Evolutionary conservation across 2,888 invertebrate genomes (phyloP), one percentile per base, ranked within the genome.

Genomic region (Ischnura elegans): DNA sequence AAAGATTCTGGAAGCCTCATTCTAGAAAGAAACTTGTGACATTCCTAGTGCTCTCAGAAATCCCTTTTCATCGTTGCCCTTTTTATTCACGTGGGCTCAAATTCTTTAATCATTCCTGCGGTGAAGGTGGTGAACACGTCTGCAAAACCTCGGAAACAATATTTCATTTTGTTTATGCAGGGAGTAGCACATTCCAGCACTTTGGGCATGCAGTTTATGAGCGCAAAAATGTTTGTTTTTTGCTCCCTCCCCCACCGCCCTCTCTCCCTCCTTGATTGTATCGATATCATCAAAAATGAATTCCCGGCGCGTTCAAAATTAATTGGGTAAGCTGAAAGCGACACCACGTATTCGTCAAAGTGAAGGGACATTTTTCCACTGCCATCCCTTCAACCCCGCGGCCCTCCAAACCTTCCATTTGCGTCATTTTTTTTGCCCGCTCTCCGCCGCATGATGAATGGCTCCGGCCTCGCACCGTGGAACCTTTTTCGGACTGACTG

Each of bases 201-300:
- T 90, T 66, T n/a, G n/a, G 25, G 55, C 90, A 25, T 42, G 19
- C 42, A 36, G 51, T 87, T 87, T 42, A 87, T 55, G 87, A 43
- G 51, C 19, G 36, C 29, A 55, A 87, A 55, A 90, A 43, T 43
- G 5, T 16, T 13, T 16, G 2, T 43, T 55, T 51, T 2, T 51
- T 51, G 16, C 13, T 51, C 51, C 19, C 51, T 13, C 51, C n/a
- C 51, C 47, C 47, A 47, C 47, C 47, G 8, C n/a, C n/a, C 47
- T 47, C 47, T 21, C 19, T n/a, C 90, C 43, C 51, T 42, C 90
- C 61, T 29, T 61, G 90, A 90, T 90, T 90, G 61, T 61, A 90
- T 90, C 90, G 90, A 90, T 90, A 90, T 90, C 90, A 90, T 90
- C 90, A 90, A 90, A 90, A 90, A 90, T 90, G 90, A 61, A 90